phyloP scores from a whole-genome alignment of 2,888 invertebrate species.

The Pristionchus mayeri region DNA sequence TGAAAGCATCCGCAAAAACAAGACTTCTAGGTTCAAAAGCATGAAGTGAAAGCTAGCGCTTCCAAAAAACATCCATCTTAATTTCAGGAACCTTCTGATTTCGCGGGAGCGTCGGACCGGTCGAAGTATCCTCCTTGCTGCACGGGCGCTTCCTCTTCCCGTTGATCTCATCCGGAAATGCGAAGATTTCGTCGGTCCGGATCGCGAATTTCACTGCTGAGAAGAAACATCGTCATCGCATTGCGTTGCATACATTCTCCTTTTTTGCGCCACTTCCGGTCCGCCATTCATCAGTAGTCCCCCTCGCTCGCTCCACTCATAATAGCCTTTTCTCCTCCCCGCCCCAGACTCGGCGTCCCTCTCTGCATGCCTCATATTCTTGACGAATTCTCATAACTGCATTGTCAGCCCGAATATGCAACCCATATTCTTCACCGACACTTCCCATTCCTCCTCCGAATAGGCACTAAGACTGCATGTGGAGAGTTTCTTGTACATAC shows the following conservation, averaged over 20 bases:
- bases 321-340: not conserved
- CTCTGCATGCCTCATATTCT: not conserved
- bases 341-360: not conserved
- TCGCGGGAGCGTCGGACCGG: conserved; percentile 8
- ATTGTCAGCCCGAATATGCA: not conserved
- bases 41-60: not conserved
- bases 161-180: not conserved
- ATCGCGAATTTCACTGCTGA: conserved; percentile 33
- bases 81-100: conserved; percentile 1
- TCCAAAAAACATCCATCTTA: not conserved
- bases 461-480: too few species aligned
- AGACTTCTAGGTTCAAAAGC: not conserved
- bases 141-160: not conserved
- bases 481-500: too few species aligned
- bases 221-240: too few species aligned
- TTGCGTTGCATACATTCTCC: not conserved
- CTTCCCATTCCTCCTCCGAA: not conserved
- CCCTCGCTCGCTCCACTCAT: not conserved
- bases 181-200: conserved; percentile 33
- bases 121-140: conserved; percentile 24
- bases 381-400: not conserved
- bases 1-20: not conserved
- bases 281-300: not conserved
- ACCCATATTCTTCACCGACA: not conserved
- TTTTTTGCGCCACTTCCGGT: not conserved